Conservation (phyloP, 2,888 invertebrate species). For the Cheilosia urbana region DNA sequence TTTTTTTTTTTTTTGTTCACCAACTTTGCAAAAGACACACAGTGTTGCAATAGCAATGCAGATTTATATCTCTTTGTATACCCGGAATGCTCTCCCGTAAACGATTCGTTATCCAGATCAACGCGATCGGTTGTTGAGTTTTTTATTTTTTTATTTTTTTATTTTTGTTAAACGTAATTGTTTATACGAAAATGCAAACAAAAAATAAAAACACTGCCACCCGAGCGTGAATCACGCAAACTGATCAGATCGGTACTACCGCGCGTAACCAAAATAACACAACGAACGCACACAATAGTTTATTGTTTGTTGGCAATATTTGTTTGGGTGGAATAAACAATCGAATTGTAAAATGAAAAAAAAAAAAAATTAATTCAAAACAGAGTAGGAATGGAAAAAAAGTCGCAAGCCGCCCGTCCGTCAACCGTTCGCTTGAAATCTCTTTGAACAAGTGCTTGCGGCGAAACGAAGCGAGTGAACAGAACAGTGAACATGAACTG, state of each 20-base stretch:
- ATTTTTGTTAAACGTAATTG: constrained; percentile 44
- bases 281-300: constrained; percentile 14
- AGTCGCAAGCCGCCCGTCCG: constrained; percentile 43
- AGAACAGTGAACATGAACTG: too few species aligned
- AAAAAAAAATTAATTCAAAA: constrained; percentile 38
- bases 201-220: constrained; percentile 57
- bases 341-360: constrained; percentile 76
- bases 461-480: constrained; percentile 45
- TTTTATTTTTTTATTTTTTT: constrained; percentile 7
- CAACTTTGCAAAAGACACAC: constrained; percentile 25
- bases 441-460: constrained; percentile 68
- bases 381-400: constrained; percentile 33
- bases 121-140: constrained; percentile 54
- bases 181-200: constrained; percentile 56
- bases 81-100: constrained; percentile 54
- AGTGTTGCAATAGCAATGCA: constrained; percentile 39
- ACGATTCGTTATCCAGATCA: constrained; percentile 54
- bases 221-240: constrained; percentile 73
- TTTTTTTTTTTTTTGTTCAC: constrained; percentile 18
- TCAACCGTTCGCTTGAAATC: constrained; percentile 65
- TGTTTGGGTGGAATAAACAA: constrained; percentile 65
- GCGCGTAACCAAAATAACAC: constrained; percentile 46
- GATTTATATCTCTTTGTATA: constrained; percentile 16
- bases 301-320: constrained; percentile 44
- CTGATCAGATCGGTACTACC: constrained; percentile 13